Evolutionary conservation across 2,113 vertebrate species (phyloP), one percentile per base, ranked within the genome.

Genomic region (Menura novaehollandiae): DNA sequence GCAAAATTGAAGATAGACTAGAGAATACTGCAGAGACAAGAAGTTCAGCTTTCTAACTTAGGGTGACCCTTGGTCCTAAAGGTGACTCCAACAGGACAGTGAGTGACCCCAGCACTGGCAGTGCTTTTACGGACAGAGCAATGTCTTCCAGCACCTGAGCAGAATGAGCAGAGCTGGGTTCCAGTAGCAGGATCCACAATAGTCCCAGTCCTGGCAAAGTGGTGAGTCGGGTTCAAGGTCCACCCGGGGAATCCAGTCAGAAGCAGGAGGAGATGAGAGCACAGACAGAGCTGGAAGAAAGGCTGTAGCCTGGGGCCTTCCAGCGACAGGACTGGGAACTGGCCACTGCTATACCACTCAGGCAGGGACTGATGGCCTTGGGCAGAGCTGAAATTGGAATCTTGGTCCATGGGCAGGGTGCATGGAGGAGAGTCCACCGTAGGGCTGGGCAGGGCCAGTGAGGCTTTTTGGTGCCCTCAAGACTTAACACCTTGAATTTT

Each of bases 351-450:
- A 28, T 18, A 21, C 27, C 16, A 10, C 44, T 86, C 4, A 3
- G 19, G 11, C 43, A 51, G 37, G 15, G 17, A 21, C 35, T 56
- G 66, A 39, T 63, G 62, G 16, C 12, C 15, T 68, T 1, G 1
- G 63, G 15, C 32, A 86, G 43, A 77, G 23, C 35, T 67, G 60
- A 84, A 89, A 46, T 22, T 21, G 28, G 6, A 56, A 53, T 58
- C 72, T 53, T 53, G 33, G 5, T 75, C 33, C 19, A 18, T 47
- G 23, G 20, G 9, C 28, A 59, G 22, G 3, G 6, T 27, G 5
- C 4, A 3, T 6, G 10, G 11, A n/a, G 77, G 33, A 33, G 6
- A 8, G 12, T 49, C 39, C 23, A 32, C 8, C 9, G 1, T 1
- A 49, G 15, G 44, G 6, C 27, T 53, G 24, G 10, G 4, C 35